Evolutionary conservation across 2,113 vertebrate genomes (phyloP).

Genomic region (Campylomormyrus numenius): DNA sequence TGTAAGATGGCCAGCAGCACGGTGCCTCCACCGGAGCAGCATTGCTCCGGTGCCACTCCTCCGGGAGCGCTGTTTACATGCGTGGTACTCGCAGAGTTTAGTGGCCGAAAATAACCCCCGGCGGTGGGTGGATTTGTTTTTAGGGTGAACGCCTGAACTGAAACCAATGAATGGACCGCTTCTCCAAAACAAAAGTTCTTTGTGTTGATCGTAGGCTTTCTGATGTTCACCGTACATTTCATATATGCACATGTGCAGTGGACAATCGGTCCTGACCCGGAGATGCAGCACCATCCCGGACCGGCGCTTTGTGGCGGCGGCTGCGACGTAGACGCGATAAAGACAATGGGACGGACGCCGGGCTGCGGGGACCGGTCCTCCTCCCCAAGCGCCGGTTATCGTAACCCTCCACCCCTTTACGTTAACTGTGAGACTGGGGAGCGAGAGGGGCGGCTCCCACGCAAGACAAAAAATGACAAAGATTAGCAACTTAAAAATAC

Average conservation of each 20-base stretch:
- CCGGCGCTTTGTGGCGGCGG: no score
- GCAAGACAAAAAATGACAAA: neutral
- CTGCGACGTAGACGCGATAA: neutral
- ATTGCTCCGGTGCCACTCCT: neutral
- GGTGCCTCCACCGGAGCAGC: neutral
- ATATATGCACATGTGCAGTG: neutral
- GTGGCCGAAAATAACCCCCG: neutral
- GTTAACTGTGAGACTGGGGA: neutral
- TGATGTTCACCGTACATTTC: neutral
- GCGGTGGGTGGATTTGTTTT: neutral
- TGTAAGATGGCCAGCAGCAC: neutral
- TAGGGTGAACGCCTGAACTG: neutral
- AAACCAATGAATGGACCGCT: neutral
- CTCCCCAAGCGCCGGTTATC: neutral
- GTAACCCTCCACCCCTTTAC: neutral
- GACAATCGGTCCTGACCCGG: neutral
- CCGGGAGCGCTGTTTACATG: neutral
- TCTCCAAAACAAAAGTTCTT: conserved; percentile 25
- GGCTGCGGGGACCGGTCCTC: neutral
- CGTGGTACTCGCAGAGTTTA: neutral
- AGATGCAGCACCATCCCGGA: neutral
- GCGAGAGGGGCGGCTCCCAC: conserved; percentile 11
- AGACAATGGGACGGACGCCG: neutral
- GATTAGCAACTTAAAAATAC: neutral
- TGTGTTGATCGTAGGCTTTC: neutral